phyloP scores from a whole-genome alignment of 23 tunicate species.

The Diplosoma virens region DNA sequence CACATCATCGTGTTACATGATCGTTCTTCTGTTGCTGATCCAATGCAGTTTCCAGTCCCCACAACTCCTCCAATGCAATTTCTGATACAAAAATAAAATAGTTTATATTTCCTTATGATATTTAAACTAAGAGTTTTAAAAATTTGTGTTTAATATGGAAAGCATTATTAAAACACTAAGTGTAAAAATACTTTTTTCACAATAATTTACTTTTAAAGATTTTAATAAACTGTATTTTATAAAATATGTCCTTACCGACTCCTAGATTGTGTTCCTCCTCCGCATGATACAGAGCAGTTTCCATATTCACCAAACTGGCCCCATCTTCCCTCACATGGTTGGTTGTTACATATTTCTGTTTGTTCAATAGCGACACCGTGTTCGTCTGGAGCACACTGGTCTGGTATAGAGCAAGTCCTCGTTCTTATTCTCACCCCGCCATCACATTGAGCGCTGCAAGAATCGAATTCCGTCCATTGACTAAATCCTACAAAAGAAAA shows the following conservation, averaged over 20 bases:
- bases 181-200: too few species aligned
- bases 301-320: slow-evolving; percentile 8
- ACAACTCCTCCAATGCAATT: not conserved
- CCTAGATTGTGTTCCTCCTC: slow-evolving; percentile 21
- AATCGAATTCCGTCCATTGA: slow-evolving; percentile 28
- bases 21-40: not conserved
- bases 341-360: not conserved
- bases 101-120: too few species aligned
- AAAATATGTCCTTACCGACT: slow-evolving; percentile 34
- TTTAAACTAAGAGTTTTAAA: too few species aligned
- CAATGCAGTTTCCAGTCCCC: slow-evolving; percentile 20
- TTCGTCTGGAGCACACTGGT: slow-evolving; percentile 22
- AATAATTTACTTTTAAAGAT: too few species aligned
- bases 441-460: slow-evolving; percentile 39
- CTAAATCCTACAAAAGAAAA: slow-evolving; percentile 18
- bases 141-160: too few species aligned
- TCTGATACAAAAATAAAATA: too few species aligned
- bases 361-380: slow-evolving; percentile 18
- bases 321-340: not conserved
- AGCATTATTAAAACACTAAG: too few species aligned
- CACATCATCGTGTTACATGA: too few species aligned
- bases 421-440: slow-evolving; percentile 31
- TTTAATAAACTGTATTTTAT: too few species aligned
- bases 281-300: slow-evolving; percentile 23
- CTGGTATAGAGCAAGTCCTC: slow-evolving; percentile 15